Percentiles rank a stretch among this genome's conserved stretches.
phyloP scores from a whole-genome alignment of 1,140 invertebrate genomes.

The Drosophila grimshawi region DNA sequence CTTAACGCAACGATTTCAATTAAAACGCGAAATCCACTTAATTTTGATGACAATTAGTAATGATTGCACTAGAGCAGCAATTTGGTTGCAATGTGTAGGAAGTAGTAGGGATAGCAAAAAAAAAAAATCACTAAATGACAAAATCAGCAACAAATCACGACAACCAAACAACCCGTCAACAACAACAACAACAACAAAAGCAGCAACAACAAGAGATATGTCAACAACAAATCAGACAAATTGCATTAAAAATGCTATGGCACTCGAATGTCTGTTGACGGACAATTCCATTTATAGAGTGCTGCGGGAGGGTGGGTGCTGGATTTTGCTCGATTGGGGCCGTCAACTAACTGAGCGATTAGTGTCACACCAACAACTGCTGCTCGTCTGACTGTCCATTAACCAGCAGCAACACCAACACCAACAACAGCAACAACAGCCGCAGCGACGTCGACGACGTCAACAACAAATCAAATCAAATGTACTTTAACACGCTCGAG shows the following conservation, averaged over 20 bases:
- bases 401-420: constrained; percentile 50
- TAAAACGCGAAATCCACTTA: constrained; percentile 80
- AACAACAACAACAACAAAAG: constrained; percentile 35
- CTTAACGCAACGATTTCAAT: constrained; percentile 62
- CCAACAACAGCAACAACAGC: constrained; percentile 23
- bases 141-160: constrained; percentile 83
- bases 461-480: constrained; percentile 81
- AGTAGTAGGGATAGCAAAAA: constrained; percentile 8
- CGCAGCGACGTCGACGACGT: constrained; percentile 36
- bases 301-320: background rate
- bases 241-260: constrained; percentile 83
- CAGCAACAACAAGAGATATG: constrained; percentile 43
- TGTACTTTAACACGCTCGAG: constrained; percentile 80
- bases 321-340: constrained; percentile 8
- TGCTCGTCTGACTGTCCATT: constrained; percentile 67
- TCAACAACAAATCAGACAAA: constrained; percentile 83
- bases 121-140: constrained; percentile 77
- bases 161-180: constrained; percentile 66
- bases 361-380: constrained; percentile 68
- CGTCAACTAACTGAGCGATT: constrained; percentile 75
- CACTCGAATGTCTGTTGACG: constrained; percentile 74
- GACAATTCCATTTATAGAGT: constrained; percentile 54
- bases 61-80: constrained; percentile 44
- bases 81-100: constrained; percentile 21
- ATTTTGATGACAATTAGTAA: constrained; percentile 81